Base-by-base conservation (phyloP, 2,888 invertebrate species). In the Eubasilissa splendida region DNA sequence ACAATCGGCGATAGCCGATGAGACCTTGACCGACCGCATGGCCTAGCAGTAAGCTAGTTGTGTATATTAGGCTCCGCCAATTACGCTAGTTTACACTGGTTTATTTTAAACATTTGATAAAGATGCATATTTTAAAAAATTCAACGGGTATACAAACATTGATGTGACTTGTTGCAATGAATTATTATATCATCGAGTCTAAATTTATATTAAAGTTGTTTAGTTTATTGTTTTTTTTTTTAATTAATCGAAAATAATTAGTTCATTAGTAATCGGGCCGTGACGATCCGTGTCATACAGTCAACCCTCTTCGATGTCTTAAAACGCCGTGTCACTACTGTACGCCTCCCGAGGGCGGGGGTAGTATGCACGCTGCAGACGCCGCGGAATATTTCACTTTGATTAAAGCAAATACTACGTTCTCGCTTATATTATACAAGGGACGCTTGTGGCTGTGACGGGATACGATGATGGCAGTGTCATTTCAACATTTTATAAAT, bases 331-430 rank as follows among this genome's bases (percentile, higher is more conserved):
- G 63, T 63, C 63, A 31, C 63, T 63, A 31, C 63, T 33, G 12
- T 33, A 63, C 42, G 42, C 42, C 63, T 63, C 31, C 63, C 63
- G 31, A 12, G 8, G 31, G 33, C 60, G 60, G 11, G 42, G 63
- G 33, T 63, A 31, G 63, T 11, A 9, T 63, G 33, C 33, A 63
- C 63, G 9, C 33, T 11, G 42, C 42, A 7, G 4, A 5, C 42
- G 31, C 63, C 63, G 63, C n/a, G 63, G 63, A 63, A 33, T 63
- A 63, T 63, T 63, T 63, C 63, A 63, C n/a, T 63, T 63, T 63
- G 63, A 63, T 63, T 63, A 63, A 31, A 33, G 63, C 33, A 63
- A 63, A 63, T 63, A 63, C 4, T 10, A 3, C 63, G 2, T 4
- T 12, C 14, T 12, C 63, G 11, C 63, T 31, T 33, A 33, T n/a